A percentile compares a stretch with the other conserved stretches of the same genome.
These are phyloP conservation scores for Choristoneura fumiferana DNA, from an alignment of 1,140 invertebrate genomes.

Conservation along the genomic window DNA sequence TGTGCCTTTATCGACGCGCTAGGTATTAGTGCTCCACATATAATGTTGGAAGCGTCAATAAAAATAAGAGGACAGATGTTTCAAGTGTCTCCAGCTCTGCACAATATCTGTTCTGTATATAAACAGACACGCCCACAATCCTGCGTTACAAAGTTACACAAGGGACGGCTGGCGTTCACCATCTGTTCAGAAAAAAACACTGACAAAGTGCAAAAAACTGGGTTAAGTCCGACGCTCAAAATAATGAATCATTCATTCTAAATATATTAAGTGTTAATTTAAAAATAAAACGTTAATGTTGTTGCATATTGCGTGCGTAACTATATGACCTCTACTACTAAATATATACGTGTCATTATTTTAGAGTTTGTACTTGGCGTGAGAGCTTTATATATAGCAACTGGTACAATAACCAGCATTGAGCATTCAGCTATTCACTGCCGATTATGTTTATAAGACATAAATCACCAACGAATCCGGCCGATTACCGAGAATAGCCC, in stretches of 20 bases:
- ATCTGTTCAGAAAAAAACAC: neutral
- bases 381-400: constrained; percentile 36
- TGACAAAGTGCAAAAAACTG: constrained; percentile 1
- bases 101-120: too few relatives aligned
- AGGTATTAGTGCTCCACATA: too few relatives aligned
- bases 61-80: too few relatives aligned
- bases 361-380: too few relatives aligned
- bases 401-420: constrained; percentile 52
- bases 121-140: too few relatives aligned
- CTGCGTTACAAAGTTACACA: neutral
- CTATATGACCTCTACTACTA: too few relatives aligned
- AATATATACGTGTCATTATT: too few relatives aligned
- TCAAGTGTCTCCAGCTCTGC: too few relatives aligned
- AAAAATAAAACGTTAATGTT: too few relatives aligned
- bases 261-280: neutral
- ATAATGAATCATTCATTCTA: constrained; percentile 7
- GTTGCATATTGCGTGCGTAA: too few relatives aligned
- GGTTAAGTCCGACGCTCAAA: neutral
- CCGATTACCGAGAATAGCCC: constrained; percentile 48
- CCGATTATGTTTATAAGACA: constrained; percentile 71
- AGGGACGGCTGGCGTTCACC: neutral
- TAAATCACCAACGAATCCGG: constrained; percentile 59
- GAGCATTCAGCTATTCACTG: constrained; percentile 47
- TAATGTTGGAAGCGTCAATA: too few relatives aligned
- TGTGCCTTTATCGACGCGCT: too few relatives aligned